A percentile compares a stretch with the other conserved stretches of the same genome.
These are phyloP conservation scores for Columba janthina DNA, from an alignment of 2,113 vertebrate genomes.

Conservation along the genomic window DNA sequence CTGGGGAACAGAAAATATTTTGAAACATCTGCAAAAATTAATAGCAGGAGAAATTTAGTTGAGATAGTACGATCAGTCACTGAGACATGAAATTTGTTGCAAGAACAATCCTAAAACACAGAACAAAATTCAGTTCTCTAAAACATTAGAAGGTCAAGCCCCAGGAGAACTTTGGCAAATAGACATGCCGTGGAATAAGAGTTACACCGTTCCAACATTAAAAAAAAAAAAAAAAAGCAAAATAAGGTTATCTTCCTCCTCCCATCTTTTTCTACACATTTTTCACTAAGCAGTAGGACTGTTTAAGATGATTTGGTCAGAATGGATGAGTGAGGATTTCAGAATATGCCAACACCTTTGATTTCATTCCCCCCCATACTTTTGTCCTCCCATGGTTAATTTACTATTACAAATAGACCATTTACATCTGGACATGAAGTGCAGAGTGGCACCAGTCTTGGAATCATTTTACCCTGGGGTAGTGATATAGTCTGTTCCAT, in stretches of 20 bases:
- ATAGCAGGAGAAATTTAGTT: too few species aligned
- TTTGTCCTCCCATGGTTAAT: conserved; percentile 26
- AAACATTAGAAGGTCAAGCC: too few species aligned
- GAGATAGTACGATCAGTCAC: too few species aligned
- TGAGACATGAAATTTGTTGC: too few species aligned
- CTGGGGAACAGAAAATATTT: too few species aligned
- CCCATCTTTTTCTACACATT: neutral
- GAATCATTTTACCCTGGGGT: conserved; percentile 54
- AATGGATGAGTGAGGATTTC: neutral
- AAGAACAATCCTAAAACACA: too few species aligned
- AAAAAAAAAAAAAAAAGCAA: neutral
- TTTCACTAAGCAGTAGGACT: neutral
- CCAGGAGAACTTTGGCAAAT: too few species aligned
- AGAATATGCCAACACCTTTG: neutral
- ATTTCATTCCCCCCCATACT: neutral
- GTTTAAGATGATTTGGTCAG: neutral
- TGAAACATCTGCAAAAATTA: too few species aligned
- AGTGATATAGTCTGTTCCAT: conserved; percentile 1
- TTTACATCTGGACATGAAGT: conserved; percentile 51
- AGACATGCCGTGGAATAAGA: too few species aligned
- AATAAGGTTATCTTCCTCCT: neutral
- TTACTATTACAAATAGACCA: conserved; percentile 28
- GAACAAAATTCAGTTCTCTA: too few species aligned
- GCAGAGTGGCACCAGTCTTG: conserved; percentile 44
- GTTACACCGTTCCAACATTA: neutral